Evolutionary conservation across 2,113 vertebrate species (phyloP), one percentile per base, ranked within the genome.

Genomic region (Antechinus flavipes): DNA sequence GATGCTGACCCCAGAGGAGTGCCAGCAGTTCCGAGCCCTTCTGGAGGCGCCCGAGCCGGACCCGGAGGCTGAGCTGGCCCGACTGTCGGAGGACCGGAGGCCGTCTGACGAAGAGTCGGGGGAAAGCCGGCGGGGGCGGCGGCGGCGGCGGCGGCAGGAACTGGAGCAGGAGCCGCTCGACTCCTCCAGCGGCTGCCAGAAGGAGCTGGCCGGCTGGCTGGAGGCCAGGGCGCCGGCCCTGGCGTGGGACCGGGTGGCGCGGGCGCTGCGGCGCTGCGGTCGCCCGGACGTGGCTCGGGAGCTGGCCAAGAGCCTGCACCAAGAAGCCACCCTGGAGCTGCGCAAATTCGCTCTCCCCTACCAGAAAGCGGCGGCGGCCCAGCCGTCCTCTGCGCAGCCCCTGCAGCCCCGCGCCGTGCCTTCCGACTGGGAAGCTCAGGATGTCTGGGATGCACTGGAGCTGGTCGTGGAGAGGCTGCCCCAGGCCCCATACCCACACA

Each of bases 301-400:
- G 94, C 94, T 99, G 96, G 98, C 97, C 10, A 99, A 99, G 3
- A 98, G 98, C 97, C 98, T 99, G 53, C 98, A 98, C 96, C 99
- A 99, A 22, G 98, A 98, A 97, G 96, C 98, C 93, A 97, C 94
- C 54, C 93, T 99, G 97, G 97, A 98, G 98, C 95, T 99, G 93
- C 95, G 55, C 53, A 95, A 89, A 95, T 98, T 96, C 9, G 97
- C 98, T 84, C 92, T 92, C 95, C 96, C 30, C 0, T 98, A 97
- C 54, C 0, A 93, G 19, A 56, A 8, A 0, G 35, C 2, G 0
- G 52, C 96, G 0, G 84, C 8, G 3, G 91, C 5, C 46, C 52
- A 11, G 2, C 7, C 89, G 46, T 58, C 0, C 8, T n/a, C 16
- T n/a, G 49, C 54, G 90, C 50, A 10, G 50, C 50, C 50, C 50